These are phyloP conservation scores for Gallinago stenura DNA, from an alignment of 2,797 vertebrate species.

Conservation along the genomic window DNA sequence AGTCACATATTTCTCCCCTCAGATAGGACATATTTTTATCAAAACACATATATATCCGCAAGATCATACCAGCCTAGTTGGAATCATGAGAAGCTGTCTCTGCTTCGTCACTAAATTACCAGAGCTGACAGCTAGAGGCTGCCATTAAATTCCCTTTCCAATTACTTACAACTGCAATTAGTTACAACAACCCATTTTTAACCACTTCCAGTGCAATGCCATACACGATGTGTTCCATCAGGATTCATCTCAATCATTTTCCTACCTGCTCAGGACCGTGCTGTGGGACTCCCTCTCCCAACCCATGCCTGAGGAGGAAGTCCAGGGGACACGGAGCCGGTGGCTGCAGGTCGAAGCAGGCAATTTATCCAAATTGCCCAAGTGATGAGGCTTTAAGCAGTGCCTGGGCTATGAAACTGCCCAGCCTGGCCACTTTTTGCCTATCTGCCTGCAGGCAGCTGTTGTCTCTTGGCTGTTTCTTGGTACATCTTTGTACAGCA, in stretches of 20 bases:
- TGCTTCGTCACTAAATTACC: neutral
- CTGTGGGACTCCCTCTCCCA: neutral
- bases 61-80: neutral
- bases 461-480: neutral
- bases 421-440: neutral
- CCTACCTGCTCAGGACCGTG: neutral
- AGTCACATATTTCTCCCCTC: neutral
- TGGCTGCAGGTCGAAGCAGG: rapidly evolving
- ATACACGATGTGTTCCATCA: neutral
- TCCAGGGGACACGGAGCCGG: neutral
- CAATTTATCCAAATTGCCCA: neutral
- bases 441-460: neutral
- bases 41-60: neutral
- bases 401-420: neutral
- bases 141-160: neutral
- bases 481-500: neutral
- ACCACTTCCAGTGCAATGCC: neutral
- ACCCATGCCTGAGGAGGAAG: neutral
- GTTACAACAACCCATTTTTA: neutral
- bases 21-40: neutral
- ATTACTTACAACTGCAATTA: neutral
- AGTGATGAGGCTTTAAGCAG: neutral
- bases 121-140: neutral
- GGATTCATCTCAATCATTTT: neutral
- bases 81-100: neutral